Percentiles rank a stretch among this genome's conserved stretches.
Conservation (phyloP, 2,113 vertebrate genomes). For the Carassius carassius region DNA sequence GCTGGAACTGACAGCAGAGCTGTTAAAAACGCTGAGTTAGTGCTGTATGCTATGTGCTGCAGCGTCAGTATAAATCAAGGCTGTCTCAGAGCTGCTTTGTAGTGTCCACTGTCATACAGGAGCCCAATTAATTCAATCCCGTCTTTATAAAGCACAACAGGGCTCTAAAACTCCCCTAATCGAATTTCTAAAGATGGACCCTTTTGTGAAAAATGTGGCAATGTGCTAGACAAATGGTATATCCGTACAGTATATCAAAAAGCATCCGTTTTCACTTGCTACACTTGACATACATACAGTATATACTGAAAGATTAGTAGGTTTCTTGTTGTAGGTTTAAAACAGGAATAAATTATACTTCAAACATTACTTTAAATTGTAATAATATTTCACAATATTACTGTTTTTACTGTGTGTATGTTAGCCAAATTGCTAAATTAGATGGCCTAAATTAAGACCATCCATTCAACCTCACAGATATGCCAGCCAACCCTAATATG, state of each 20-base stretch:
- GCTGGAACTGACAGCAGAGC: slow-evolving; percentile 10
- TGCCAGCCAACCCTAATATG: neutral
- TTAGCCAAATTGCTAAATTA: neutral
- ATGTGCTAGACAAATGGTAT: neutral
- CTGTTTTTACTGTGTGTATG: neutral
- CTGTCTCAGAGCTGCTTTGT: neutral
- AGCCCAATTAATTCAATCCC: slow-evolving; percentile 11
- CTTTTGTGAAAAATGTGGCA: neutral
- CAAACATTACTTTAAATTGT: neutral
- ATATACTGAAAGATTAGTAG: no score
- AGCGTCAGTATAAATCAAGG: slow-evolving; percentile 29
- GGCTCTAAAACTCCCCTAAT: neutral
- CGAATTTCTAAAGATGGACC: neutral
- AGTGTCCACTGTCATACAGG: neutral
- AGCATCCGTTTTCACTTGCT: neutral
- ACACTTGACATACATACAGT: neutral
- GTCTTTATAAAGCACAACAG: slow-evolving; percentile 24
- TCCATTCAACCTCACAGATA: neutral
- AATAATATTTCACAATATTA: neutral
- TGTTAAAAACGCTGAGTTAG: slow-evolving; percentile 30
- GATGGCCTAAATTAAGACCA: neutral
- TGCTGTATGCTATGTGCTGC: neutral
- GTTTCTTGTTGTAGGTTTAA: no score
- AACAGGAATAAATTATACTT: neutral
- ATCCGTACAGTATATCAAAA: neutral